Percentiles rank a stretch among this genome's conserved stretches.
Evolutionary conservation across 2,113 vertebrate genomes (phyloP).

Genomic region (Anas platyrhynchos): DNA sequence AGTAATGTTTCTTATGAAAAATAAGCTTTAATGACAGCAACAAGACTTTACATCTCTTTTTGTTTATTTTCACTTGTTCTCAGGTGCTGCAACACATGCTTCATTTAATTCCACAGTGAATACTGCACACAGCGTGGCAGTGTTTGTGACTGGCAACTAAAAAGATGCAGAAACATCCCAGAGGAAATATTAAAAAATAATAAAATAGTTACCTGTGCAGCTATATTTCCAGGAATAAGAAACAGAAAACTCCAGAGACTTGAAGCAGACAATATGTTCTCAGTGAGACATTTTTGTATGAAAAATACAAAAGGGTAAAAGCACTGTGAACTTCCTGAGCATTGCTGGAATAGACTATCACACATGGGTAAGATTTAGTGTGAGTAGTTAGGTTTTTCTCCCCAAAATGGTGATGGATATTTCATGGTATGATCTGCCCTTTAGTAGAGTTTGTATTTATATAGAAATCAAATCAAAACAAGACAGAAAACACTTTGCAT

Average conservation of each 20-base stretch:
- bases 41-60: conserved; percentile 66
- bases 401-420: not conserved
- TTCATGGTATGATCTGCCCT: not conserved
- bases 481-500: not conserved
- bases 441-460: not conserved
- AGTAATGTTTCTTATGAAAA: conserved; percentile 46
- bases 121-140: conserved; percentile 4
- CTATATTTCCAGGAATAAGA: not conserved
- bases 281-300: not conserved
- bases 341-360: fast-evolving
- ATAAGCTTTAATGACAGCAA: conserved; percentile 64
- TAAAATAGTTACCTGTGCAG: not conserved
- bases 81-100: conserved; percentile 72
- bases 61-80: conserved; percentile 79
- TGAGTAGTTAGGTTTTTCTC: not conserved
- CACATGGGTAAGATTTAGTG: not conserved
- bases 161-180: conserved; percentile 36
- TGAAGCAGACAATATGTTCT: not conserved
- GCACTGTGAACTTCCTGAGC: not conserved
- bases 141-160: conserved; percentile 45
- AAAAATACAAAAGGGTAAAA: not conserved
- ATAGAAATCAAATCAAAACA: not conserved
- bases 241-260: not conserved
- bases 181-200: conserved; percentile 62
- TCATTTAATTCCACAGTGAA: conserved; percentile 78